phyloP scores from a whole-genome alignment of 2,797 vertebrate species.

The Dryobates pubescens region DNA sequence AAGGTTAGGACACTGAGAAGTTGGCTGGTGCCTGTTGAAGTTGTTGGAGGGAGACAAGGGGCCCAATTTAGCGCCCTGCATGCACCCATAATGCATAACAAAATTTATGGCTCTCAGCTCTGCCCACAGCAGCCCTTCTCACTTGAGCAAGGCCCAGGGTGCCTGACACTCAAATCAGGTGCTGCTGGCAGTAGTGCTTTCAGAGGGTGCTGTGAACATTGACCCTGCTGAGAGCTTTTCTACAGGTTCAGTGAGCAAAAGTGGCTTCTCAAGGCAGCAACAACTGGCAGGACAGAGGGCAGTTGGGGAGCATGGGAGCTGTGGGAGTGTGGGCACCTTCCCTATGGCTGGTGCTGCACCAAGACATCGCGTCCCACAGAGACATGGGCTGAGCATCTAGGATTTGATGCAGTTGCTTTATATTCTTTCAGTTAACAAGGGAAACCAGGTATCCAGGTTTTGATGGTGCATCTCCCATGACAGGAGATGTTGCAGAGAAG shows the following conservation, averaged over 20 bases:
- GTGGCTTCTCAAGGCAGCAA: neutral
- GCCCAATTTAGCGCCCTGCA: neutral
- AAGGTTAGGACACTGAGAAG: neutral
- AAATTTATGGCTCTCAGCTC: neutral
- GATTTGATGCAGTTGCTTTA: neutral
- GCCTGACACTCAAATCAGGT: neutral
- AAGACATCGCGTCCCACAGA: neutral
- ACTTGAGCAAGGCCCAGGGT: neutral
- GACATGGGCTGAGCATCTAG: neutral
- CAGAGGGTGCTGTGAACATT: neutral
- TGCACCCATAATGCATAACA: neutral
- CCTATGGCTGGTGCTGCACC: neutral
- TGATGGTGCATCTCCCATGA: neutral
- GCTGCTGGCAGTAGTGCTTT: neutral
- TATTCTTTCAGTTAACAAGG: neutral
- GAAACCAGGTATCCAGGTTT: neutral
- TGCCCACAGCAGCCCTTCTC: neutral
- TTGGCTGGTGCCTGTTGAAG: neutral
- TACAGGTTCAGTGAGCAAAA: neutral
- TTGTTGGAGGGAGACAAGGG: neutral
- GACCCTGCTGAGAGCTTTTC: neutral
- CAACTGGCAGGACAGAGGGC: neutral
- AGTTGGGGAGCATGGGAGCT: neutral
- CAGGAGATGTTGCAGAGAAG: neutral
- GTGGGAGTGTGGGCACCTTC: neutral